Conservation (phyloP, 2,797 vertebrate genomes). For the Premnoplex brunnescens region DNA sequence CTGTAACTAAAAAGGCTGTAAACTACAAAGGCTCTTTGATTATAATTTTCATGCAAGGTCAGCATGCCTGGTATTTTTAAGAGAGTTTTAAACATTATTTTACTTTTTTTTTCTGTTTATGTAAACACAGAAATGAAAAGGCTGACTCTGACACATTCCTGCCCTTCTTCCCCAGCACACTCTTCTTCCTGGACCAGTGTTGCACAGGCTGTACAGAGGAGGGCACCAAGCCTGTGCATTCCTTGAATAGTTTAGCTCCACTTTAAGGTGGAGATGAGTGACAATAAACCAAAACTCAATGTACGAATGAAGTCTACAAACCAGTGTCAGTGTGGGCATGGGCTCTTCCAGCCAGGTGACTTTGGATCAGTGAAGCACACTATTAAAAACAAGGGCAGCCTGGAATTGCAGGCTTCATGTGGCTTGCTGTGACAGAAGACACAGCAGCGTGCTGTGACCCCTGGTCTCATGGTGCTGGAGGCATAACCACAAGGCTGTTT, state of each 20-base stretch:
- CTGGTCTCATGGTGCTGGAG: not conserved
- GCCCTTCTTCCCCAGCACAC: rapidly evolving
- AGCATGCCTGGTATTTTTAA: constrained; percentile 1
- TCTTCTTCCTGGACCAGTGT: not conserved
- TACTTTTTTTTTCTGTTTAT: not conserved
- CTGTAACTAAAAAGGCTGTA: not conserved
- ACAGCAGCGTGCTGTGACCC: not conserved
- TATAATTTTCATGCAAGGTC: constrained; percentile 22
- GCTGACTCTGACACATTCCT: not conserved
- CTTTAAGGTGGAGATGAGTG: not conserved
- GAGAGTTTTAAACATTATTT: not conserved
- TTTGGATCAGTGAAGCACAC: not conserved
- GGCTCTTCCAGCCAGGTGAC: not conserved
- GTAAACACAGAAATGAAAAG: constrained; percentile 3
- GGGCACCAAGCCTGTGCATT: not conserved
- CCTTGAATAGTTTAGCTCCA: not conserved
- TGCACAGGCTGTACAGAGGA: not conserved
- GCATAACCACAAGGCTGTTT: not conserved
- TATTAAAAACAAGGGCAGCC: not conserved
- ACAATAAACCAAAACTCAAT: not conserved
- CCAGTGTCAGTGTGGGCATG: not conserved
- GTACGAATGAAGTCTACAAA: not conserved
- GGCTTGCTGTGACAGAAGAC: not conserved
- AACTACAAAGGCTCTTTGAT: constrained; percentile 44
- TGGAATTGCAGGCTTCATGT: not conserved